Percentiles rank a stretch among this genome's conserved stretches.
Evolutionary conservation across 1,140 invertebrate genomes (phyloP).

Genomic region (Nymphalis io): DNA sequence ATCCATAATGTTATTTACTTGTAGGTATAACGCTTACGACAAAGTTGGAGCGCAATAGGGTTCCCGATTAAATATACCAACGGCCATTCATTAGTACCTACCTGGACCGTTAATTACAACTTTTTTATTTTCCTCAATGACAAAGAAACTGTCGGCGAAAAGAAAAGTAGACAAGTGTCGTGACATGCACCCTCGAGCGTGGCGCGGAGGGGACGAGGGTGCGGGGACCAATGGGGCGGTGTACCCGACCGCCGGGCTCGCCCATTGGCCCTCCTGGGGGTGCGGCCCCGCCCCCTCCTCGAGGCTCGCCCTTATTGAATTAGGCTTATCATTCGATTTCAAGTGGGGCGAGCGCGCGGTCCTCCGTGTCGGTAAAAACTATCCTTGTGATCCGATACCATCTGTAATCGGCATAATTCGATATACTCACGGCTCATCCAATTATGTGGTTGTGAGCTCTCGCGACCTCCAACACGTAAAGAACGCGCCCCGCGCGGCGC

Average conservation of each 20-base stretch:
- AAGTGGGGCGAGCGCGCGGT: slow-evolving; percentile 78
- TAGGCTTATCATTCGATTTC: slow-evolving; percentile 83
- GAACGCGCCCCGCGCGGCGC: slow-evolving; percentile 61
- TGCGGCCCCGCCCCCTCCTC: slow-evolving; percentile 75
- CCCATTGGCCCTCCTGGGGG: slow-evolving; percentile 71
- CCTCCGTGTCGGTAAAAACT: slow-evolving; percentile 71
- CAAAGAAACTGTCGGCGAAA: slow-evolving; percentile 80
- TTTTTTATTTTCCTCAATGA: slow-evolving; percentile 81
- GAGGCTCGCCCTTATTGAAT: slow-evolving; percentile 80
- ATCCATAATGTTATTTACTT: not conserved
- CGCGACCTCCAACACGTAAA: slow-evolving; percentile 51
- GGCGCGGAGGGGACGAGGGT: slow-evolving; percentile 51
- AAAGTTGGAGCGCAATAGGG: slow-evolving; percentile 27
- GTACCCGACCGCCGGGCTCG: slow-evolving; percentile 45
- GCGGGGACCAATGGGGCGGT: slow-evolving; percentile 58
- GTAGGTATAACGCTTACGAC: slow-evolving; percentile 12
- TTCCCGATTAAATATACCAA: slow-evolving; percentile 56
- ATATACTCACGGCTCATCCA: slow-evolving; percentile 76
- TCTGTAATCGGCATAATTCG: slow-evolving; percentile 79
- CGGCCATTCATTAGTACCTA: slow-evolving; percentile 74
- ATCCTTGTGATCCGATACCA: slow-evolving; percentile 67
- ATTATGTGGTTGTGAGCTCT: slow-evolving; percentile 75
- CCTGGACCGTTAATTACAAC: slow-evolving; percentile 80
- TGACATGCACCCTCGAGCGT: slow-evolving; percentile 73
- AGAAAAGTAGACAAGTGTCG: slow-evolving; percentile 81